phyloP scores from a whole-genome alignment of 2,113 vertebrate genomes.

The Pimephales promelas region DNA sequence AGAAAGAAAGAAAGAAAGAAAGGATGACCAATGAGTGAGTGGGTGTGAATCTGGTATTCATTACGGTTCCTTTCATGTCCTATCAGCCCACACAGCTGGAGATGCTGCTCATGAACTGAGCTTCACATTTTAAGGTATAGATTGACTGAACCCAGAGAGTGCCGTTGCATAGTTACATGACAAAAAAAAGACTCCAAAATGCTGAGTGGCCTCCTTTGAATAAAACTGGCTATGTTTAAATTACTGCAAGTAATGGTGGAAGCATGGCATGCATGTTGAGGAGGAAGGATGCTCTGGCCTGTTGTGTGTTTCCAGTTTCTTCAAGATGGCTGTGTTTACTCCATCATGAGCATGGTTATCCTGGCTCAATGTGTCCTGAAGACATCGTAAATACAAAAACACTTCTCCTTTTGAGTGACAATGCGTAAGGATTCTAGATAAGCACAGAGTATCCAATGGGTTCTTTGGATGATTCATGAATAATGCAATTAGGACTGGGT shows the following conservation, averaged over 20 bases:
- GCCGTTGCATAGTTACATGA: conserved; percentile 45
- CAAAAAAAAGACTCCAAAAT: neutral
- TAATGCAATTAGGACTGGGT: neutral
- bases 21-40: conserved; percentile 16
- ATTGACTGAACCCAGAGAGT: conserved; percentile 14
- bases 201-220: neutral
- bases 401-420: neutral
- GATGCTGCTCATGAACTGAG: conserved; percentile 51
- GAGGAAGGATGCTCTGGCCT: neutral
- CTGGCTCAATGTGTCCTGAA: neutral
- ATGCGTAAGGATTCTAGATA: neutral
- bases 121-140: conserved; percentile 32
- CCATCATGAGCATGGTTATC: too few relatives aligned
- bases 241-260: neutral
- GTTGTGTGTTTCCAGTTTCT: neutral
- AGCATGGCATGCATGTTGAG: neutral
- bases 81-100: conserved; percentile 57
- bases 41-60: conserved; percentile 62
- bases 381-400: neutral
- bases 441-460: neutral
- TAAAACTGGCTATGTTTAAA: conserved; percentile 28
- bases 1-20: conserved; percentile 3
- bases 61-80: conserved; percentile 55
- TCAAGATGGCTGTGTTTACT: too few relatives aligned
- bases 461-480: neutral